These are phyloP conservation scores for Carapus acus DNA, from an alignment of 2,797 vertebrate genomes.

Conservation along the genomic window DNA sequence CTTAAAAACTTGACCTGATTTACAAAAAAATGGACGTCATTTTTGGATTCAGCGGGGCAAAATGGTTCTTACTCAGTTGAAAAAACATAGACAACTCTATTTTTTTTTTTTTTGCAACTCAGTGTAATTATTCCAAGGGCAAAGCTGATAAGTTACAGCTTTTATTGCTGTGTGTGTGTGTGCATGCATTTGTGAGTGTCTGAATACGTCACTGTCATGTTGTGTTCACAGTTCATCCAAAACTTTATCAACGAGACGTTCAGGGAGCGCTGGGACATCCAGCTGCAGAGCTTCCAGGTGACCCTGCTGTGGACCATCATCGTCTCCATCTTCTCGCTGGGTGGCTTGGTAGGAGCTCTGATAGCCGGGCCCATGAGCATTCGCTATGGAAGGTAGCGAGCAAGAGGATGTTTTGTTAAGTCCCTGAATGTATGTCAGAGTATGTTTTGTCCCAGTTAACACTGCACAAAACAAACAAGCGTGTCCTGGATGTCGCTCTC, in stretches of 20 bases:
- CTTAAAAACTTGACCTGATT: no score
- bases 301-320: constrained; percentile 85
- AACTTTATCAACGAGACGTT: constrained; percentile 82
- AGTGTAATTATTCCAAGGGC: no score
- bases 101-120: no score
- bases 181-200: constrained; percentile 7
- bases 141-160: no score
- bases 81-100: no score
- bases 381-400: constrained; percentile 77
- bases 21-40: no score
- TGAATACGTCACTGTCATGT: neutral
- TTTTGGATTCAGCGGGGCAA: no score
- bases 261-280: constrained; percentile 70
- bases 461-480: no score
- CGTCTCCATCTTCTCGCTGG: constrained; percentile 82
- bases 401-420: neutral
- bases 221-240: constrained; percentile 77
- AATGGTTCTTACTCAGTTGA: no score
- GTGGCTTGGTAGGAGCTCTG: constrained; percentile 79
- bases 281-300: constrained; percentile 69
- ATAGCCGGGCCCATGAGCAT: constrained; percentile 84
- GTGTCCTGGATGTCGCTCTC: no score
- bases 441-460: no score
- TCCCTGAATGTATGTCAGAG: neutral
- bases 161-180: constrained; percentile 1